These are phyloP conservation scores for Salvelinus alpinus DNA, from an alignment of 2,113 vertebrate species.

Conservation along the genomic window DNA sequence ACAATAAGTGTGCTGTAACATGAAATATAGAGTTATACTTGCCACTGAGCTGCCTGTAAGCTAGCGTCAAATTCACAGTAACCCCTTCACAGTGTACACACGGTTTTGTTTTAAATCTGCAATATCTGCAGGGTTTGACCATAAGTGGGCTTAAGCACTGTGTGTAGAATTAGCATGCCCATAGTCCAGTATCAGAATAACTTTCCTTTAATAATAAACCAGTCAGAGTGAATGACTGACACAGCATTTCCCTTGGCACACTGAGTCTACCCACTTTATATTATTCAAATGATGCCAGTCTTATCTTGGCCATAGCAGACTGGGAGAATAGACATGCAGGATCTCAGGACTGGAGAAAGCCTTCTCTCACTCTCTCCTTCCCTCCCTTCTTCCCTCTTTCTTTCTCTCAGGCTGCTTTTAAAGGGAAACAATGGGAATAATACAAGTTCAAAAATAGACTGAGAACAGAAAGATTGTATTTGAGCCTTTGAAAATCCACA, in stretches of 20 bases:
- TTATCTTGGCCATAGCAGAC: slow-evolving; percentile 4
- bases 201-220: too few species aligned
- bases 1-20: too few species aligned
- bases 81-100: too few species aligned
- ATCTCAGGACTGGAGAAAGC: background rate
- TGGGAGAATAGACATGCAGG: background rate
- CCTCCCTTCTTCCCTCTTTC: background rate
- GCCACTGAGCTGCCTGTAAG: too few species aligned
- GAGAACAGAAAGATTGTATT: background rate
- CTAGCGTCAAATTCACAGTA: too few species aligned
- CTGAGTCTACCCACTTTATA: background rate
- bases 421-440: background rate
- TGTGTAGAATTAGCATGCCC: too few species aligned
- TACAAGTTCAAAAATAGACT: background rate
- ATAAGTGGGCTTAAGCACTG: too few species aligned
- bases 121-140: too few species aligned
- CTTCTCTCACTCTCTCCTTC: background rate
- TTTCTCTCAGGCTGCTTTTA: background rate
- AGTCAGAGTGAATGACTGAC: background rate
- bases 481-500: background rate
- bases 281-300: slow-evolving; percentile 5
- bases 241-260: slow-evolving; percentile 1
- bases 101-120: too few species aligned
- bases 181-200: too few species aligned
- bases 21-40: too few species aligned